These are phyloP conservation scores for Dysdera silvatica DNA, from an alignment of 1,140 invertebrate species.

Conservation along the genomic window DNA sequence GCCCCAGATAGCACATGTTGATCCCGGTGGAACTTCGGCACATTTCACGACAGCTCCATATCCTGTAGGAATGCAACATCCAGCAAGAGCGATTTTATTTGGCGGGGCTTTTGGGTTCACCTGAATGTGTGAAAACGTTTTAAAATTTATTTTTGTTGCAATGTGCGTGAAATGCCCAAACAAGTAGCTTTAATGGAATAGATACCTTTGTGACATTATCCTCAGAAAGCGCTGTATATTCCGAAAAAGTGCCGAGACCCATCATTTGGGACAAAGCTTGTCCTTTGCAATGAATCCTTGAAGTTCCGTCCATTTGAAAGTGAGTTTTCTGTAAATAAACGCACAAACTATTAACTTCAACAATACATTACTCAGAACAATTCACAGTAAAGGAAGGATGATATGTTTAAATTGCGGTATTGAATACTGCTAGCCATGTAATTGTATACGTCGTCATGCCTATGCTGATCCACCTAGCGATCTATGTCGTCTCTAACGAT, in stretches of 20 bases:
- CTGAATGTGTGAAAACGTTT: constrained; percentile 40
- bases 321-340: constrained; percentile 54
- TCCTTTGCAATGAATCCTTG: constrained; percentile 83
- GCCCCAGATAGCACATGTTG: constrained; percentile 85
- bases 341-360: not conserved
- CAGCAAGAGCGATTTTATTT: constrained; percentile 83
- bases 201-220: constrained; percentile 58
- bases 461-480: not conserved
- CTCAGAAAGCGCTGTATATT: constrained; percentile 95
- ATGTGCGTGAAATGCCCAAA: not conserved
- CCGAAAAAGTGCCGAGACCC: constrained; percentile 93
- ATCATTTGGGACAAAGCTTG: constrained; percentile 87
- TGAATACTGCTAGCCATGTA: not conserved
- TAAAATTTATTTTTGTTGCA: not conserved
- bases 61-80: constrained; percentile 87
- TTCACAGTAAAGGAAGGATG: not conserved
- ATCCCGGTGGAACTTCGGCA: constrained; percentile 69
- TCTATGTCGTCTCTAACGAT: not conserved
- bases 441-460: not conserved
- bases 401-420: not conserved
- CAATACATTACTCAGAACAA: not conserved
- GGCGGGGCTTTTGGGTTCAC: constrained; percentile 60
- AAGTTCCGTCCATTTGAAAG: constrained; percentile 68
- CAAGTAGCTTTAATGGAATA: not conserved
- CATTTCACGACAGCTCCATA: constrained; percentile 90